Evolutionary conservation across 2,797 vertebrate genomes (phyloP).

Genomic region (Arnoldichthys spilopterus): DNA sequence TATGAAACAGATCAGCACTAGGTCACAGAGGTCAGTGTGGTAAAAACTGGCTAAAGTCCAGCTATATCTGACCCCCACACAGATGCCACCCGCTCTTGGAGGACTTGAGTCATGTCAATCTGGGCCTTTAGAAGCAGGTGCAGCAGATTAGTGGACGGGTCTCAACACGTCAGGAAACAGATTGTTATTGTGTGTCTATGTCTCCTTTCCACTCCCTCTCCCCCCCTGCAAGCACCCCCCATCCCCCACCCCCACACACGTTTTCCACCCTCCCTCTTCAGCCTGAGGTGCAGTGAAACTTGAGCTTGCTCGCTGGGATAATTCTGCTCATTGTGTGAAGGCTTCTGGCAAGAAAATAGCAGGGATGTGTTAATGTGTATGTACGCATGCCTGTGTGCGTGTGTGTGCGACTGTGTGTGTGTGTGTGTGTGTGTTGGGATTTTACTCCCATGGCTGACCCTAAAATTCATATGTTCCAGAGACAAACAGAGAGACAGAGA

Average conservation of each 20-base stretch:
- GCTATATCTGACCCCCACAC: slow-evolving; percentile 34
- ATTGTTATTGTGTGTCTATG: slow-evolving; percentile 74
- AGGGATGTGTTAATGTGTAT: slow-evolving; percentile 29
- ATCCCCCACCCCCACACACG: not conserved
- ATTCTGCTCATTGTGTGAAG: slow-evolving; percentile 73
- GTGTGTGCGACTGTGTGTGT: slow-evolving; percentile 30
- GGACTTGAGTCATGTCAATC: slow-evolving; percentile 64
- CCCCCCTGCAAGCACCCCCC: slow-evolving; percentile 40
- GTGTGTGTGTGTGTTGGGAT: slow-evolving; percentile 17
- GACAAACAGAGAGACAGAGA: no score
- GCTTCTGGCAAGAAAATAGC: slow-evolving; percentile 70
- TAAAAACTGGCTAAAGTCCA: slow-evolving; percentile 26
- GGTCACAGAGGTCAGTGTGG: slow-evolving; percentile 24
- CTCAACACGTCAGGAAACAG: slow-evolving; percentile 74
- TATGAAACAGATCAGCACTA: slow-evolving; percentile 19
- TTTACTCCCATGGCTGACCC: no score
- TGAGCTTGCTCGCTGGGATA: slow-evolving; percentile 58
- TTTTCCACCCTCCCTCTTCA: slow-evolving; percentile 23
- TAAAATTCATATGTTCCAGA: no score
- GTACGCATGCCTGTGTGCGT: slow-evolving; percentile 31
- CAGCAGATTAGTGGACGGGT: slow-evolving; percentile 77
- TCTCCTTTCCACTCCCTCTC: slow-evolving; percentile 45
- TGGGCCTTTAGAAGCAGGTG: slow-evolving; percentile 76
- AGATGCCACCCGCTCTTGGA: slow-evolving; percentile 59
- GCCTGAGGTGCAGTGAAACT: slow-evolving; percentile 70